Conservation (phyloP, 2,113 vertebrate genomes). For the Sorex araneus region DNA sequence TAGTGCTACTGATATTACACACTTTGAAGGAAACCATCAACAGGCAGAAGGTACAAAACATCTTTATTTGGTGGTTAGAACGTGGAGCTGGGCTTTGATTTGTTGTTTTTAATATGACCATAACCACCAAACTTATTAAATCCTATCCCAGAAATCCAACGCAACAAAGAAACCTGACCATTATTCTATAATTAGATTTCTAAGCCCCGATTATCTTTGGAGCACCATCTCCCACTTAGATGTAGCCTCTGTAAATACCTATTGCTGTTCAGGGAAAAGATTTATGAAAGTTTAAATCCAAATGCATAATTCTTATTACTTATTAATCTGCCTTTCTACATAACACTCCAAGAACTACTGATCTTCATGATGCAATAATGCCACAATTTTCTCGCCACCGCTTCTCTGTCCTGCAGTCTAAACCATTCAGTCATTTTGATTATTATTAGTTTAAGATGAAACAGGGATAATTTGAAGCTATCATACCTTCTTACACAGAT, state of each 20-base stretch:
- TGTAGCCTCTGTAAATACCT: slow-evolving; percentile 36
- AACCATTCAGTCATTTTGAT: slow-evolving; percentile 59
- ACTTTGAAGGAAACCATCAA: not conserved
- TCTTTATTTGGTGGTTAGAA: not conserved
- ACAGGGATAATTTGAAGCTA: slow-evolving; percentile 56
- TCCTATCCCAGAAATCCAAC: not conserved
- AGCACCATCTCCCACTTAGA: slow-evolving; percentile 37
- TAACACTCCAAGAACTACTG: slow-evolving; percentile 32
- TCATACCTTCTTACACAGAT: slow-evolving; percentile 54
- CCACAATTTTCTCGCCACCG: slow-evolving; percentile 1
- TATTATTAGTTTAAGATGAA: slow-evolving; percentile 54
- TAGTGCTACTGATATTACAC: not conserved
- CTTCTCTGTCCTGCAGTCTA: slow-evolving; percentile 2
- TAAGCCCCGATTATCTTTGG: slow-evolving; percentile 63
- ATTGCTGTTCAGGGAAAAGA: slow-evolving; percentile 48
- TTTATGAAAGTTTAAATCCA: slow-evolving; percentile 61
- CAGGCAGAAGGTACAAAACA: not conserved
- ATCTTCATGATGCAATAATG: slow-evolving; percentile 37
- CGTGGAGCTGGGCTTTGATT: not conserved
- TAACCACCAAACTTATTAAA: not conserved
- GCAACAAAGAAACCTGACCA: slow-evolving; percentile 54
- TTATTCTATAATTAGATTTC: slow-evolving; percentile 50
- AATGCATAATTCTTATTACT: slow-evolving; percentile 58
- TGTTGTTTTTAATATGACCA: not conserved
- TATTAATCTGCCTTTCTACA: slow-evolving; percentile 60